These are phyloP conservation scores for Chironex yamaguchii DNA, from an alignment of 30 jellyfish, hydroid and myxozoan genomes.

Conservation along the genomic window DNA sequence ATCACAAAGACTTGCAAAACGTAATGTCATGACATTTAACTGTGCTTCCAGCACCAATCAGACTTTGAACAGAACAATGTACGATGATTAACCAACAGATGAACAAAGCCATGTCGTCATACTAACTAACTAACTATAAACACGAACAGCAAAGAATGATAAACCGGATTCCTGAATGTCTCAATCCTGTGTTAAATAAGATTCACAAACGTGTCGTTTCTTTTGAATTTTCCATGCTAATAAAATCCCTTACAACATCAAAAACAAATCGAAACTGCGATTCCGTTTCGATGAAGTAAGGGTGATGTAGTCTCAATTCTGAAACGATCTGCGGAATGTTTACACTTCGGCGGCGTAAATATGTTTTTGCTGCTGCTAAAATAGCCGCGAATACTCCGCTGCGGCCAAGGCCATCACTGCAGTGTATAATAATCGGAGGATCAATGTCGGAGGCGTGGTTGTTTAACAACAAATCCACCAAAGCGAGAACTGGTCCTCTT, in stretches of 20 bases:
- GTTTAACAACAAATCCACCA: slow-evolving; percentile 16
- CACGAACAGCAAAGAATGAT: too few relatives aligned
- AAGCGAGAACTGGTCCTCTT: slow-evolving; percentile 45
- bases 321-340: slow-evolving; percentile 44
- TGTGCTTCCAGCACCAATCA: too few relatives aligned
- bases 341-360: slow-evolving; percentile 42
- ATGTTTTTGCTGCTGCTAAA: slow-evolving; percentile 27
- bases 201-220: background rate
- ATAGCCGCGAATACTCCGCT: slow-evolving; percentile 75
- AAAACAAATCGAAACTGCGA: slow-evolving; percentile 72
- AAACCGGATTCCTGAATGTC: too few relatives aligned
- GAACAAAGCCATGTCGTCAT: too few relatives aligned
- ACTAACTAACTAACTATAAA: too few relatives aligned
- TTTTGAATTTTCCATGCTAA: background rate
- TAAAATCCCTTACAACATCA: slow-evolving; percentile 44
- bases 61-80: too few relatives aligned
- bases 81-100: too few relatives aligned
- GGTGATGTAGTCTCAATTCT: slow-evolving; percentile 32
- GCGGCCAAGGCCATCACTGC: slow-evolving; percentile 89
- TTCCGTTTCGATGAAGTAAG: slow-evolving; percentile 49
- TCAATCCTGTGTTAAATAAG: too few relatives aligned
- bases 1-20: too few relatives aligned
- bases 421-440: slow-evolving; percentile 73
- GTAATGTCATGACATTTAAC: too few relatives aligned
- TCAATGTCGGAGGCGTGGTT: slow-evolving; percentile 43